Conservation (phyloP, 1,140 invertebrate genomes). For the Lordiphosa clarofinis region DNA sequence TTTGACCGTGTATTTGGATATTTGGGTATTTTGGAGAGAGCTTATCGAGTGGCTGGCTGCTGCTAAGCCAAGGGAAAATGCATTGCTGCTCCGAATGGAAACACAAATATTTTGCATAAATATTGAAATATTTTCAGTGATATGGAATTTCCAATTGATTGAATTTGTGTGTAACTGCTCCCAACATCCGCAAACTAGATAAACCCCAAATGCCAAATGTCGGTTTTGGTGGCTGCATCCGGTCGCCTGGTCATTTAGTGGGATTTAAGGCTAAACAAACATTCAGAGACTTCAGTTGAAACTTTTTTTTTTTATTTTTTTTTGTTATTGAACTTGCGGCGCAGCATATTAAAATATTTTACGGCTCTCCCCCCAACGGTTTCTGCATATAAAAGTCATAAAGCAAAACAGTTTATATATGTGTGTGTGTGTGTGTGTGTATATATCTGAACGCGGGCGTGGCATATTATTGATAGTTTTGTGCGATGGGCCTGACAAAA, state of each 20-base stretch:
- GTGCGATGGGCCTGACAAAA: slow-evolving; percentile 58
- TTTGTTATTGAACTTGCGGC: slow-evolving; percentile 12
- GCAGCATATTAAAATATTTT: slow-evolving; percentile 75
- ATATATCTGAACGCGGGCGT: slow-evolving; percentile 22
- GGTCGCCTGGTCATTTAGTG: slow-evolving; percentile 41
- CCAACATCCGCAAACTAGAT: slow-evolving; percentile 29
- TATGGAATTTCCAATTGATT: slow-evolving; percentile 73
- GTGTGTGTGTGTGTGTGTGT: slow-evolving; percentile 8
- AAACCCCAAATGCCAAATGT: slow-evolving; percentile 31
- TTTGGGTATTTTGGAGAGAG: background rate
- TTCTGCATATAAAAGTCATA: slow-evolving; percentile 70
- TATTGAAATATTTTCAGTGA: slow-evolving; percentile 75
- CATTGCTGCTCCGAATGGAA: slow-evolving; percentile 4
- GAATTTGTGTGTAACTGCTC: slow-evolving; percentile 39
- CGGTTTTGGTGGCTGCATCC: slow-evolving; percentile 41
- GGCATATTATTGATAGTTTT: slow-evolving; percentile 73
- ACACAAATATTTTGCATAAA: slow-evolving; percentile 68
- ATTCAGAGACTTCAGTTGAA: background rate
- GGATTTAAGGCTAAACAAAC: slow-evolving; percentile 60
- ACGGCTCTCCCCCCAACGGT: slow-evolving; percentile 23
- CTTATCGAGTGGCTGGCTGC: too few species aligned
- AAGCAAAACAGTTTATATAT: slow-evolving; percentile 71
- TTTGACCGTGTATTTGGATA: background rate
- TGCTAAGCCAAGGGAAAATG: slow-evolving; percentile 1
- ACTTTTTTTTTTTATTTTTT: slow-evolving; percentile 31